These are phyloP conservation scores for Vidua macroura DNA, from an alignment of 2,113 vertebrate species.

Conservation along the genomic window DNA sequence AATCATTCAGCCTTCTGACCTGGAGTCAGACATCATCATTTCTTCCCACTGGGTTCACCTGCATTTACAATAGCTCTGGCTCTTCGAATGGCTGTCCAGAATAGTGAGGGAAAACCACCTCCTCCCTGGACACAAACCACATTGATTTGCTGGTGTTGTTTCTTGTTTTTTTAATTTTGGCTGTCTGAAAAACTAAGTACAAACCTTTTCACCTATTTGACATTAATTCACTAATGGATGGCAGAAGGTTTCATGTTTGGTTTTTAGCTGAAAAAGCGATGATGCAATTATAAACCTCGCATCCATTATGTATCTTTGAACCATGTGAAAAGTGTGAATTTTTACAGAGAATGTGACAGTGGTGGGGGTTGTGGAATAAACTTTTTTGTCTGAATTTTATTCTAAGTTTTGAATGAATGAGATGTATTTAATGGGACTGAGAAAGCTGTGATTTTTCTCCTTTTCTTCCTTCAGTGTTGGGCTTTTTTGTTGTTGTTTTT, in stretches of 20 bases:
- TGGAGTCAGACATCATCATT: too few relatives aligned
- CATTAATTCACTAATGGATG: background rate
- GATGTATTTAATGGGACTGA: background rate
- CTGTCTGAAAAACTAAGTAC: background rate
- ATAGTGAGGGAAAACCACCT: background rate
- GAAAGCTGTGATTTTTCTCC: background rate
- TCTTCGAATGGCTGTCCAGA: background rate
- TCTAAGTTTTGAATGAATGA: background rate
- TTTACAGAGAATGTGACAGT: fast-evolving
- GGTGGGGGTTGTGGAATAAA: background rate
- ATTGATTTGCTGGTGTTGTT: background rate
- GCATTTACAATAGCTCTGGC: background rate
- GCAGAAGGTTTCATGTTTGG: background rate
- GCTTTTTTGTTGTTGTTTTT: background rate
- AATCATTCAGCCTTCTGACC: too few relatives aligned
- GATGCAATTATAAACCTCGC: background rate
- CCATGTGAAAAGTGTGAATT: background rate
- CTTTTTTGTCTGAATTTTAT: background rate
- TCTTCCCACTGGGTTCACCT: too few relatives aligned
- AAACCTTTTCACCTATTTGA: background rate
- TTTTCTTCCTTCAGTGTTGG: background rate
- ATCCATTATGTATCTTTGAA: background rate
- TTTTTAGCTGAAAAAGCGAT: background rate
- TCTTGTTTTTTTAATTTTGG: background rate
- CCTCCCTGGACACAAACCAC: background rate